A percentile compares a stretch with the other conserved stretches of the same genome.
phyloP scores from a whole-genome alignment of 1,140 invertebrate species.

The Diabrotica undecimpunctata region DNA sequence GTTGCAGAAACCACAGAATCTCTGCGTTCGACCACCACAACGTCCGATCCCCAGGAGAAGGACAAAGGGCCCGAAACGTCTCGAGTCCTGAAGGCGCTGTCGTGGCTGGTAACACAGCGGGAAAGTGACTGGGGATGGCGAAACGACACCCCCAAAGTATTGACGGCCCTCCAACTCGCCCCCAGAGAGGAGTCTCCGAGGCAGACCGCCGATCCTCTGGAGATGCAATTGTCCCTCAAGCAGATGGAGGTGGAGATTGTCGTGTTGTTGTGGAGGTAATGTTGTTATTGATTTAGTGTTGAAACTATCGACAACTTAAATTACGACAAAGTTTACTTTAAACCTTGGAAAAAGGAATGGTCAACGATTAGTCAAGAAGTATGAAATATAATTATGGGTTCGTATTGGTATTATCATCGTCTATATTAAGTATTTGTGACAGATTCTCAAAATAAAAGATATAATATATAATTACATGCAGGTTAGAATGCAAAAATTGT shows the following conservation, averaged over 20 bases:
- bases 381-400: too few species aligned
- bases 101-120: slow-evolving; percentile 66
- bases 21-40: slow-evolving; percentile 3
- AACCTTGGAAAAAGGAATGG: too few species aligned
- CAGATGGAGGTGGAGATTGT: slow-evolving; percentile 81
- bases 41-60: not conserved
- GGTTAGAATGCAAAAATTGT: too few species aligned
- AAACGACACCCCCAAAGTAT: slow-evolving; percentile 70
- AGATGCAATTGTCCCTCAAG: slow-evolving; percentile 73
- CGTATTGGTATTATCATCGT: too few species aligned
- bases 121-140: slow-evolving; percentile 70
- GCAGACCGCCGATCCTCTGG: slow-evolving; percentile 54
- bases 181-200: slow-evolving; percentile 48
- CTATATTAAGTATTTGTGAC: too few species aligned
- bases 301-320: too few species aligned
- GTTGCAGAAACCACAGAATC: not conserved
- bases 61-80: slow-evolving; percentile 25
- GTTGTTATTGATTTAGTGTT: not conserved
- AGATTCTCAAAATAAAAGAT: too few species aligned
- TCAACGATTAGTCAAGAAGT: too few species aligned
- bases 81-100: slow-evolving; percentile 60
- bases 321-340: too few species aligned
- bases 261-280: slow-evolving; percentile 71
- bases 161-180: slow-evolving; percentile 56
- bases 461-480: too few species aligned